These are phyloP conservation scores for Pachyrhynchus sulphureomaculatus DNA, from an alignment of 1,140 invertebrate genomes.

Conservation along the genomic window DNA sequence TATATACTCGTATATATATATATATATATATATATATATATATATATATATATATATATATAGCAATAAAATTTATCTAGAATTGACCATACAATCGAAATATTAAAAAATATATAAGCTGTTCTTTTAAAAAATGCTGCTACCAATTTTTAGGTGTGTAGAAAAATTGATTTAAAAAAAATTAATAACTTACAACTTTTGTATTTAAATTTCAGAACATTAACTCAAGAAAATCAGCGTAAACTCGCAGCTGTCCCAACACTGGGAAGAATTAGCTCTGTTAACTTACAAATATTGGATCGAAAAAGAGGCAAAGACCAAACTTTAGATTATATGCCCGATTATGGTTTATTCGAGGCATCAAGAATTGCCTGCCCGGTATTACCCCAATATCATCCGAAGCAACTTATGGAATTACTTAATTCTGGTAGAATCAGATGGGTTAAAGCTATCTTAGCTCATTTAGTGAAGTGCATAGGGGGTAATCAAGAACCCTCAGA, in stretches of 20 bases:
- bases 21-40: too few relatives aligned
- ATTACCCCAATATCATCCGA: constrained; percentile 99
- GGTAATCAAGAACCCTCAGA: constrained; percentile 56
- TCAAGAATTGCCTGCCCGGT: constrained; percentile 95
- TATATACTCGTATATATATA: too few relatives aligned
- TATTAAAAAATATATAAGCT: too few relatives aligned
- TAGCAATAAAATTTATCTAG: too few relatives aligned
- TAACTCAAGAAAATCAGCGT: constrained; percentile 72
- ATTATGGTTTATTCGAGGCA: constrained; percentile 95
- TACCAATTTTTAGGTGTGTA: too few relatives aligned
- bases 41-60: too few relatives aligned
- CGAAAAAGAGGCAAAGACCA: constrained; percentile 66
- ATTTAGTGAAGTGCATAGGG: constrained; percentile 85
- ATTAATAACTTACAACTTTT: too few relatives aligned
- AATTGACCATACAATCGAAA: too few relatives aligned
- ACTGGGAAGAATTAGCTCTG: constrained; percentile 76
- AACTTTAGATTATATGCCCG: constrained; percentile 78
- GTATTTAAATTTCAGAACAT: constrained; percentile 63
- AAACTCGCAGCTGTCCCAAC: constrained; percentile 77
- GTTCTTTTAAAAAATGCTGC: too few relatives aligned
- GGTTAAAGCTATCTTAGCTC: constrained; percentile 96
- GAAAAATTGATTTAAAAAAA: too few relatives aligned
- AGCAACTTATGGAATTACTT: constrained; percentile 96
- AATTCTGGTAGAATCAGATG: constrained; percentile 97
- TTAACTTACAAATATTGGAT: constrained; percentile 75